Evolutionary conservation across 2,797 vertebrate genomes (phyloP).

Genomic region (Arnoldichthys spilopterus): DNA sequence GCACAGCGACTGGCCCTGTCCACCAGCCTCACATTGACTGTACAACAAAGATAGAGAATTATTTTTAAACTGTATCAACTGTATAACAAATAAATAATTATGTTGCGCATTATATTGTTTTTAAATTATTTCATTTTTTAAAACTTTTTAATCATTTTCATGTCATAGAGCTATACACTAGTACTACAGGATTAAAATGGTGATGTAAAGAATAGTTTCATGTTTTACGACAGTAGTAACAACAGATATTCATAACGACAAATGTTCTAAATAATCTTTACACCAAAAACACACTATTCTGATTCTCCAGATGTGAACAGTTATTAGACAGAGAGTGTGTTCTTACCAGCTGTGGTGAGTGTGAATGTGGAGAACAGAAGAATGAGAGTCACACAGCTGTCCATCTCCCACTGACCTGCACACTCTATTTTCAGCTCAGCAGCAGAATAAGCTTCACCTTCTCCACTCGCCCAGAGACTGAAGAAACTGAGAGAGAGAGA

Average conservation of each 20-base stretch:
- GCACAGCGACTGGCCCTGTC: not conserved
- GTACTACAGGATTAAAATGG: too few relatives aligned
- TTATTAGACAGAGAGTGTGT: not conserved
- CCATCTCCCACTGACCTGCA: not conserved
- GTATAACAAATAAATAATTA: too few relatives aligned
- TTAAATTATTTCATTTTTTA: too few relatives aligned
- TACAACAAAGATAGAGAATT: not conserved
- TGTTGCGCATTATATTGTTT: too few relatives aligned
- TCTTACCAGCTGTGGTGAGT: constrained; percentile 24
- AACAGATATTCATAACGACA: too few relatives aligned
- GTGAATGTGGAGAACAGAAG: not conserved
- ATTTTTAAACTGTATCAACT: too few relatives aligned
- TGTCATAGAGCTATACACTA: too few relatives aligned
- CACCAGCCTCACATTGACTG: not conserved
- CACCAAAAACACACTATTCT: too few relatives aligned
- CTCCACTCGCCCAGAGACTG: constrained; percentile 19
- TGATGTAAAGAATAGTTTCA: too few relatives aligned
- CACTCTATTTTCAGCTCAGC: not conserved
- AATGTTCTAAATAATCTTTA: too few relatives aligned
- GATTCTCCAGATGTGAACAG: not conserved
- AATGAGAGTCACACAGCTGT: not conserved
- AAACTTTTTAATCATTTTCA: too few relatives aligned
- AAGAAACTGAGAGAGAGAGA: constrained; percentile 16
- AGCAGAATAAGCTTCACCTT: not conserved
- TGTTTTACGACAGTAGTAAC: too few relatives aligned